Conservation (phyloP, 2,113 vertebrate species). For the Malurus melanocephalus region DNA sequence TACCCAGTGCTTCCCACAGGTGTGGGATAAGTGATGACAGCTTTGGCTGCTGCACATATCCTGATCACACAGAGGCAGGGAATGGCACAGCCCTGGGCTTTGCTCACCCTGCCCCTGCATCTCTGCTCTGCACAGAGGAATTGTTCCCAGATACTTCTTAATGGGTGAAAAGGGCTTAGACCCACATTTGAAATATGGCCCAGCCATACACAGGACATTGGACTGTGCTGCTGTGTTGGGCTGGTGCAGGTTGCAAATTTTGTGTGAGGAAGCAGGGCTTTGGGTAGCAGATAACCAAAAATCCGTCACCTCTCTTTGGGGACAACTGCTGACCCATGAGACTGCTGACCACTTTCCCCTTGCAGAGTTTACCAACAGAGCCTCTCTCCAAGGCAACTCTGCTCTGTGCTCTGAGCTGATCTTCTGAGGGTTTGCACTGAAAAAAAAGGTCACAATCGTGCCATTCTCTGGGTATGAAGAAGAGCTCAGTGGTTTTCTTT, state of each 20-base stretch:
- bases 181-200: neutral
- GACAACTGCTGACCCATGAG: neutral
- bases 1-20: neutral
- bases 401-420: neutral
- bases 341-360: fast-evolving
- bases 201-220: too few species aligned
- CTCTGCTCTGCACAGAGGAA: neutral
- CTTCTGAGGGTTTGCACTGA: neutral
- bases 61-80: neutral
- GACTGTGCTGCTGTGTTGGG: neutral
- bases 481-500: neutral
- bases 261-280: neutral
- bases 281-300: neutral
- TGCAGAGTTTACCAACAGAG: neutral
- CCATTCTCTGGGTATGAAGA: neutral
- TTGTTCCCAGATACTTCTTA: neutral
- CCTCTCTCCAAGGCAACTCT: neutral
- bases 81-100: neutral
- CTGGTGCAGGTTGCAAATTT: neutral
- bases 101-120: neutral
- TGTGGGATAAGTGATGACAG: neutral
- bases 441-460: neutral
- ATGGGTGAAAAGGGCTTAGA: neutral
- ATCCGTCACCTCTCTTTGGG: neutral
- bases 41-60: neutral